Conservation (phyloP, 2,113 vertebrate genomes). For the Felis catus region DNA sequence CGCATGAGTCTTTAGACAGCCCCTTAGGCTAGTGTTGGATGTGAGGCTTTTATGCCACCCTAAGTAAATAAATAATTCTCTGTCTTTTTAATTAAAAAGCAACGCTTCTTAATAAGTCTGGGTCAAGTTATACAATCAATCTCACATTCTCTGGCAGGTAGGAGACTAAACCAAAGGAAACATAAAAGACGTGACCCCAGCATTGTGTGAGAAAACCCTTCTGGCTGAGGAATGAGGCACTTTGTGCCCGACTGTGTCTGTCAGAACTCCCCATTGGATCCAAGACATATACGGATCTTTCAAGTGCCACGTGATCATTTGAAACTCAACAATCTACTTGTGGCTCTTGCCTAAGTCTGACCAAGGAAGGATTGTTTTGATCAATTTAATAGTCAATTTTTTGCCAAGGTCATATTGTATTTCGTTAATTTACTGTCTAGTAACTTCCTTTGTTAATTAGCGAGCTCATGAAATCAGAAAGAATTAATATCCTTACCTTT, state of each 20-base stretch:
- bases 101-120: not conserved
- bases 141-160: not conserved
- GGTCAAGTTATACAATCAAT: not conserved
- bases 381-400: constrained; percentile 64
- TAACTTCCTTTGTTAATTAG: constrained; percentile 64
- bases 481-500: constrained; percentile 53
- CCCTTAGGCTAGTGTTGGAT: not conserved
- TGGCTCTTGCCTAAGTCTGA: not conserved
- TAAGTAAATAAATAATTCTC: not conserved
- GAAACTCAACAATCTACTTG: not conserved
- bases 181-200: fast-evolving
- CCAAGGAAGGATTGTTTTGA: constrained; percentile 39
- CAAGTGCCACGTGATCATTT: not conserved
- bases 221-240: not conserved
- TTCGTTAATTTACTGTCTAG: constrained; percentile 64
- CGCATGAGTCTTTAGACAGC: not conserved
- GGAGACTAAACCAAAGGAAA: not conserved
- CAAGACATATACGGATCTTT: not conserved
- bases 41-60: not conserved
- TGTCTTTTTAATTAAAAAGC: not conserved
- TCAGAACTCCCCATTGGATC: not conserved
- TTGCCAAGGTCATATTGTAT: constrained; percentile 63
- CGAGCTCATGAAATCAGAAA: constrained; percentile 58
- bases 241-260: not conserved
- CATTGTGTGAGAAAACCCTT: not conserved